Conservation (phyloP, 1,140 invertebrate species). For the Globodera ellingtonae region DNA sequence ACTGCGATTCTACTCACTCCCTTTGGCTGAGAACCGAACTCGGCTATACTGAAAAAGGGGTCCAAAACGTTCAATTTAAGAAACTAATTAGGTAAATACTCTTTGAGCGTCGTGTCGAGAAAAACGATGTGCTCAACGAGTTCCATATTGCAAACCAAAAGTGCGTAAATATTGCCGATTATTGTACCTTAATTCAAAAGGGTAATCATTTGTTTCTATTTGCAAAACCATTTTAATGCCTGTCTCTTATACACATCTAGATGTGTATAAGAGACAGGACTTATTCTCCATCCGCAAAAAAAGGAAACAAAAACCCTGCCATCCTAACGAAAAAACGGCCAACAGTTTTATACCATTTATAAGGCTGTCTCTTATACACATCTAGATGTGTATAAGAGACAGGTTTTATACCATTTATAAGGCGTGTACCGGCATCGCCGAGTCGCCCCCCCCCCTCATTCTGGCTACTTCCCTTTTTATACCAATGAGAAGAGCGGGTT, state of each 20-base stretch:
- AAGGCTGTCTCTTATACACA: too few species aligned
- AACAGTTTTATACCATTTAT: too few species aligned
- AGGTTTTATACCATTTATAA: too few species aligned
- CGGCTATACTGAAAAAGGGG: not conserved
- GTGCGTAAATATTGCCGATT: constrained; percentile 37
- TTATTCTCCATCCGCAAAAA: too few species aligned
- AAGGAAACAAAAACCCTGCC: too few species aligned
- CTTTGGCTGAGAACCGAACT: constrained; percentile 18
- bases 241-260: too few species aligned
- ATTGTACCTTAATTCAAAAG: constrained; percentile 35
- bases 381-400: too few species aligned
- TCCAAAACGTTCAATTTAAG: not conserved
- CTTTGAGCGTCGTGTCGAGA: constrained; percentile 20
- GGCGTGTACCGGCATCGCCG: too few species aligned
- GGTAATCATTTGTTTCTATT: not conserved
- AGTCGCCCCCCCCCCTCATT: too few species aligned
- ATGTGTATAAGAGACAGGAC: too few species aligned
- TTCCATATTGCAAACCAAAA: constrained; percentile 31
- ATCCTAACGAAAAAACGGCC: too few species aligned
- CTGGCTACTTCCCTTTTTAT: not conserved
- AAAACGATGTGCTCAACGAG: constrained; percentile 33
- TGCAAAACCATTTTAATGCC: not conserved
- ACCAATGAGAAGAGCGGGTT: constrained; percentile 39
- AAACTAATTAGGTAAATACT: constrained; percentile 15
- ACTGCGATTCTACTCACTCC: constrained; percentile 1